A percentile compares a stretch with the other conserved stretches of the same genome.
Evolutionary conservation across 1,140 invertebrate genomes (phyloP).

Genomic region (Brachionus plicatilis): DNA sequence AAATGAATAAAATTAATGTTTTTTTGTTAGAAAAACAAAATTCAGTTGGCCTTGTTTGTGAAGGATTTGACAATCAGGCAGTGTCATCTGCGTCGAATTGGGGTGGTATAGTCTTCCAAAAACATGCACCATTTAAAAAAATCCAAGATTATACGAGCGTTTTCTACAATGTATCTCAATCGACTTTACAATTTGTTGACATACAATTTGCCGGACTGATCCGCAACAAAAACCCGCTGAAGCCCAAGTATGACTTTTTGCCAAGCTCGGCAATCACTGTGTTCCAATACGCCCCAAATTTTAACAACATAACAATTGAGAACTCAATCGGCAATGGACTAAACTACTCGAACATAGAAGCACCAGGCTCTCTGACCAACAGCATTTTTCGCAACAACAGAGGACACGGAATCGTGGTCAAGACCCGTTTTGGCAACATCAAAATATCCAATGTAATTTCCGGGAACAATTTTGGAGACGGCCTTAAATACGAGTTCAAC

Average conservation of each 20-base stretch:
- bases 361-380: not conserved
- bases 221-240: not conserved
- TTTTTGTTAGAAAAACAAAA: constrained; percentile 8
- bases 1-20: not conserved
- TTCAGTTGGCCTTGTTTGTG: constrained; percentile 11
- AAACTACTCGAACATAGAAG: constrained; percentile 35
- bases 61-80: constrained; percentile 22
- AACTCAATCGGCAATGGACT: constrained; percentile 25
- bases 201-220: not conserved
- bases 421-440: constrained; percentile 74
- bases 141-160: not conserved
- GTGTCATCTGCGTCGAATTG: not conserved
- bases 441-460: constrained; percentile 84
- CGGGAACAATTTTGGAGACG: constrained; percentile 82
- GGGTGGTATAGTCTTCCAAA: constrained; percentile 40
- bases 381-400: constrained; percentile 2
- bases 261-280: constrained; percentile 33
- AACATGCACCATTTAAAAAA: not conserved
- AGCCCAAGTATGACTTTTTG: not conserved
- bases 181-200: constrained; percentile 28
- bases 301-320: constrained; percentile 7
- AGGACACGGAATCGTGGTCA: constrained; percentile 72
- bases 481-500: constrained; percentile 58
- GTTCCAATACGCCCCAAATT: constrained; percentile 30
- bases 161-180: constrained; percentile 26